A percentile compares a stretch with the other conserved stretches of the same genome.
These are phyloP conservation scores for Dasypolia templi DNA, from an alignment of 2,888 invertebrate genomes.

Conservation along the genomic window DNA sequence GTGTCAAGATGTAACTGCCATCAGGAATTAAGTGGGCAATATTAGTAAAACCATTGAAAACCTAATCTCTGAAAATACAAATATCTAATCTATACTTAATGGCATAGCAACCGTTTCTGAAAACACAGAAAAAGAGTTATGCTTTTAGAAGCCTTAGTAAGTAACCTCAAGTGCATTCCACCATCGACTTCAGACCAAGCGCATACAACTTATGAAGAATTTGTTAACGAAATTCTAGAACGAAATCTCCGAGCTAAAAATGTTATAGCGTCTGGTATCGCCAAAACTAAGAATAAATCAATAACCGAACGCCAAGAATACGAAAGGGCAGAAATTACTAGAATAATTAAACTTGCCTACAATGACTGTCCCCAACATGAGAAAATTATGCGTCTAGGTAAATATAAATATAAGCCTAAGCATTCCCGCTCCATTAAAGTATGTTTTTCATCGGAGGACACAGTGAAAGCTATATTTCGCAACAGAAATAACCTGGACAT, in stretches of 20 bases:
- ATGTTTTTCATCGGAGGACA: constrained; percentile 19
- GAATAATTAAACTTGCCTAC: not conserved
- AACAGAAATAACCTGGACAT: constrained; percentile 17
- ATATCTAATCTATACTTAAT: not conserved
- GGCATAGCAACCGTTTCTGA: not conserved
- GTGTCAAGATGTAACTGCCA: not conserved
- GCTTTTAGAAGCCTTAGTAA: not conserved
- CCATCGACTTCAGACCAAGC: too few relatives aligned
- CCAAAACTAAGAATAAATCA: not conserved
- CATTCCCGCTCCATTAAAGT: constrained; percentile 26
- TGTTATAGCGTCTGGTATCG: not conserved
- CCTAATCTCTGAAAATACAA: not conserved
- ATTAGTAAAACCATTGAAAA: constrained; percentile 3
- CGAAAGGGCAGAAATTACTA: not conserved
- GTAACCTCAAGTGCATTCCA: not conserved
- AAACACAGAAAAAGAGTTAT: not conserved
- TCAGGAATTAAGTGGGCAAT: not conserved
- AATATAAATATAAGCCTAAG: constrained; percentile 30
- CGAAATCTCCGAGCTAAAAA: not conserved
- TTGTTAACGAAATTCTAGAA: not conserved
- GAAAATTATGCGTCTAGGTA: constrained; percentile 28
- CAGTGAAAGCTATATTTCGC: constrained; percentile 11
- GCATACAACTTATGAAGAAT: not conserved
- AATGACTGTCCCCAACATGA: constrained; percentile 11
- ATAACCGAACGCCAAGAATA: not conserved